A percentile compares a stretch with the other conserved stretches of the same genome.
phyloP scores from a whole-genome alignment of 2,888 invertebrate species.

The Euzophera pinguis region DNA sequence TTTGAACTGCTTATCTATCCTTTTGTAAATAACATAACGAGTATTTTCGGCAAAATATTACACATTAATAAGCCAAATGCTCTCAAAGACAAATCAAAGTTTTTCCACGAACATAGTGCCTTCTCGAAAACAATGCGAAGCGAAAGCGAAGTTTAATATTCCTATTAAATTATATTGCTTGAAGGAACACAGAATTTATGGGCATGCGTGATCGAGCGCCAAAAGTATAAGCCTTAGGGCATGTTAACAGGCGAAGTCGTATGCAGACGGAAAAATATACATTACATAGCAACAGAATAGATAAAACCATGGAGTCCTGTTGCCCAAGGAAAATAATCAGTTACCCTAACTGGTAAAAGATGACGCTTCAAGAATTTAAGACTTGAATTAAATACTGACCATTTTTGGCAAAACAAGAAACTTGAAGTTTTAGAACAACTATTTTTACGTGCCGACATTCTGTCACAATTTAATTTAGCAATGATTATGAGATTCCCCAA shows the following conservation, averaged over 20 bases:
- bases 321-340: too few species aligned
- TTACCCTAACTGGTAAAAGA: too few species aligned
- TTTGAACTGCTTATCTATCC: too few species aligned
- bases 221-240: conserved; percentile 3
- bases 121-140: conserved; percentile 6
- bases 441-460: too few species aligned
- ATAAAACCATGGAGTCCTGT: too few species aligned
- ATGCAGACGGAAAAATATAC: not conserved
- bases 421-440: too few species aligned
- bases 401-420: too few species aligned
- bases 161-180: conserved; percentile 24
- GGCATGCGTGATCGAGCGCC: conserved; percentile 21
- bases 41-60: not conserved
- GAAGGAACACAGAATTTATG: conserved; percentile 19
- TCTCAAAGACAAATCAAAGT: not conserved
- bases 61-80: not conserved
- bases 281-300: not conserved
- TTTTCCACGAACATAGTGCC: conserved; percentile 6
- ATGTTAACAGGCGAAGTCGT: not conserved
- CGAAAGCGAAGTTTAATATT: conserved; percentile 18
- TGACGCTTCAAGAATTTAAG: too few species aligned
- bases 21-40: too few species aligned
- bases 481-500: too few species aligned
- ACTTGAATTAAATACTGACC: too few species aligned
- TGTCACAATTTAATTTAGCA: too few species aligned